Base-by-base conservation (phyloP, 2,888 invertebrate species). In the Phaedon cochleariae region DNA sequence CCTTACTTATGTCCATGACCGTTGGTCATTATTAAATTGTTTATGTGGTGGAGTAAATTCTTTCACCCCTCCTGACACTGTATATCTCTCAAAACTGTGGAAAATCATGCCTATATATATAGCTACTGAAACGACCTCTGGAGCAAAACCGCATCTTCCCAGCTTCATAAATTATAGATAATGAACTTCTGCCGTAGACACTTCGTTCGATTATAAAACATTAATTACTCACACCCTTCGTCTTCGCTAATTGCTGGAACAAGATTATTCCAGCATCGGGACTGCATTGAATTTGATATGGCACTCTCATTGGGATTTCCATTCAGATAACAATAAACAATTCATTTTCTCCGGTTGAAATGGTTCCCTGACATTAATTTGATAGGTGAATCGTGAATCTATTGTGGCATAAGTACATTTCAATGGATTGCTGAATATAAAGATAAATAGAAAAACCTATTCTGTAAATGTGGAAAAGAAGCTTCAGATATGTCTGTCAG, bases 141-240 rank as follows among this genome's bases (percentile, higher is more conserved):
- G 7, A 26, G 73, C 74, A 74, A 73, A 75, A 75, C 77, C 72
- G 59, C 74, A 73, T 70, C 72, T 70, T 75, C 74, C 65, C 58
- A 64, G 68, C 72, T 69, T 73, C 76, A 78, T 82, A 81, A 82
- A 81, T 82, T 79, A 78, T 74, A 73, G 76, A 78, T 80, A 81
- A 82, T 82, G 81, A 82, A 81, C 80, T 79, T 76, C 76, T 80
- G 81, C 76, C 79, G 77, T 70, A 81, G 79, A 80, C 81, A 81
- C 77, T 81, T 78, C 79, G 80, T 81, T 80, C 80, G 82, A 82
- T 81, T 81, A 81, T 82, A 81, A 80, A 82, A 81, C 82, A 80
- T 82, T 81, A 82, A 82, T 82, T 82, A 82, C 41, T 41, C 41
- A 41, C 78, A 77, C 79, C 79, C 80, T 79, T 81, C 77, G 79